Evolutionary conservation across 2,888 invertebrate species (phyloP).

Genomic region (Limenitis camilla): DNA sequence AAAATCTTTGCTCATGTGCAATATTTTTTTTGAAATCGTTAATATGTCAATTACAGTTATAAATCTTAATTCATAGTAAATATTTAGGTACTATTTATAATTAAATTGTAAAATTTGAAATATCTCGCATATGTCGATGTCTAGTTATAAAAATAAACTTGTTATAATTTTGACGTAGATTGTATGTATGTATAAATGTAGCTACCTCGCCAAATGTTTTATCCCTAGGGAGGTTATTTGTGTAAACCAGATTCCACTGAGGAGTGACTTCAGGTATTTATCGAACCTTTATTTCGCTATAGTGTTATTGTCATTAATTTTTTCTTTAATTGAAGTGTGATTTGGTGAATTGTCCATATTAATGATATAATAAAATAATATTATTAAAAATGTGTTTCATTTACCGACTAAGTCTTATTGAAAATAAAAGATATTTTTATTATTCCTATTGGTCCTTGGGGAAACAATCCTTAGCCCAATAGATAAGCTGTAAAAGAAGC

Average conservation of each 20-base stretch:
- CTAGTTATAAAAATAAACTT: slow-evolving; percentile 37
- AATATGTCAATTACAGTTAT: too few species aligned
- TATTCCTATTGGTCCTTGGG: too few species aligned
- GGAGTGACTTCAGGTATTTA: slow-evolving; percentile 72
- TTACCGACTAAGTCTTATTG: neutral
- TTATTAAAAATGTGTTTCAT: slow-evolving; percentile 24
- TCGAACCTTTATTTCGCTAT: slow-evolving; percentile 51
- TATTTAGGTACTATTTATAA: neutral
- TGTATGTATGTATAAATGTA: slow-evolving; percentile 52
- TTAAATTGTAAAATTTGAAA: neutral
- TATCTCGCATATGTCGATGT: slow-evolving; percentile 2
- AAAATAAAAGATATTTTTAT: too few species aligned
- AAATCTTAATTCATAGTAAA: neutral
- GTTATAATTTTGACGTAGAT: slow-evolving; percentile 47
- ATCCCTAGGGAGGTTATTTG: slow-evolving; percentile 55
- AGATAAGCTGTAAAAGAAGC: too few species aligned
- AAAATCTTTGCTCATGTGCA: too few species aligned
- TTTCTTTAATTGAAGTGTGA: slow-evolving; percentile 52
- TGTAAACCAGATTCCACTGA: slow-evolving; percentile 63
- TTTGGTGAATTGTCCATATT: slow-evolving; percentile 37
- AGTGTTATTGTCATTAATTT: slow-evolving; percentile 47
- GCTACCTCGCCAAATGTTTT: slow-evolving; percentile 49
- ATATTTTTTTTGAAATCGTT: too few species aligned
- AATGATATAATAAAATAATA: slow-evolving; percentile 42
- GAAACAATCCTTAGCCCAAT: too few species aligned